phyloP scores from a whole-genome alignment of 2,888 invertebrate species.

The Drosophila anomelani region DNA sequence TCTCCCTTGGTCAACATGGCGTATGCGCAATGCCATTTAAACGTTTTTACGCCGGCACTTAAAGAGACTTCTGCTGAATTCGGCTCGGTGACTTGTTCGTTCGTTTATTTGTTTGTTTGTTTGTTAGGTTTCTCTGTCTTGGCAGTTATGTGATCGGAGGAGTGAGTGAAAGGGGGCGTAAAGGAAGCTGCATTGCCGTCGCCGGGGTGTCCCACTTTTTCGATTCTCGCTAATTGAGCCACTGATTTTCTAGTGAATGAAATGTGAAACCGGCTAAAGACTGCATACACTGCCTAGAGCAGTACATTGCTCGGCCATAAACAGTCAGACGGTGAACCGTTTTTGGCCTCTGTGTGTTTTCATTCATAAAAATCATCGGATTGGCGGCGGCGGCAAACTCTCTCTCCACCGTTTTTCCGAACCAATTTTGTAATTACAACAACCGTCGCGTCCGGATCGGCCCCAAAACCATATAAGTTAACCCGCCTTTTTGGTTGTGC shows the following conservation, averaged over 20 bases:
- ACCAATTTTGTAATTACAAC: slow-evolving; percentile 77
- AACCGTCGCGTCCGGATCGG: slow-evolving; percentile 43
- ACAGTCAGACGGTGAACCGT: slow-evolving; percentile 51
- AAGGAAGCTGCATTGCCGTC: slow-evolving; percentile 57
- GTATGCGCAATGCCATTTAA: slow-evolving; percentile 53
- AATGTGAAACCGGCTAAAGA: slow-evolving; percentile 68
- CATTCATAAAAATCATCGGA: slow-evolving; percentile 71
- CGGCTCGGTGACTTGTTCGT: slow-evolving; percentile 33
- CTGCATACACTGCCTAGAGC: slow-evolving; percentile 53
- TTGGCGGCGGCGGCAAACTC: slow-evolving; percentile 42
- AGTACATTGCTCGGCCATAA: slow-evolving; percentile 59
- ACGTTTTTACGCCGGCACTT: slow-evolving; percentile 47
- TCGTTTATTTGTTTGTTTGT: background rate
- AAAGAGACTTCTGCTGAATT: slow-evolving; percentile 38
- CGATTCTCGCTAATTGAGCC: slow-evolving; percentile 72
- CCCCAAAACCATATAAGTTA: slow-evolving; percentile 49
- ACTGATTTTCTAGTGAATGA: slow-evolving; percentile 73
- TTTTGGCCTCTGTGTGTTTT: slow-evolving; percentile 58
- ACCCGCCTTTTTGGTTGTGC: slow-evolving; percentile 33
- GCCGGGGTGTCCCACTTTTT: slow-evolving; percentile 66
- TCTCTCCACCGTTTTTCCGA: slow-evolving; percentile 60
- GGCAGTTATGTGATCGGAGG: slow-evolving; percentile 32
- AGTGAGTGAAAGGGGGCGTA: slow-evolving; percentile 41
- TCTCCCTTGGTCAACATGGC: slow-evolving; percentile 36
- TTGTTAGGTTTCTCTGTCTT: slow-evolving; percentile 19